Evolutionary conservation across 1,140 invertebrate species (phyloP), one percentile per base, ranked within the genome.

Genomic region (Agraylea sexmaculata): DNA sequence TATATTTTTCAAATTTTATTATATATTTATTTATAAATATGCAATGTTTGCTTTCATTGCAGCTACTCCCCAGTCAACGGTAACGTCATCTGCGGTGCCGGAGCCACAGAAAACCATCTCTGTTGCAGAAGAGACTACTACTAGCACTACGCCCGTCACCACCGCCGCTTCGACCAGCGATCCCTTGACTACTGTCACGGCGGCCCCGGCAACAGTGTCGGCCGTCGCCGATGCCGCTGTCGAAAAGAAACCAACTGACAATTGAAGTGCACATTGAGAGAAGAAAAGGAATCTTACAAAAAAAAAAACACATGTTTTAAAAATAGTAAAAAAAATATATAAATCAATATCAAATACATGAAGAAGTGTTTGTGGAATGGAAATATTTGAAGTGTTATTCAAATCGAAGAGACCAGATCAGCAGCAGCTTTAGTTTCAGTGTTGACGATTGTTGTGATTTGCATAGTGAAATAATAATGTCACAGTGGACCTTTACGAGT

Each of bases 221-320:
- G 37, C 50, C 32, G 51, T 55, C 23, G 57, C 57, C 19, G 51
- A 53, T 18, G 57, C 60, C 46, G 50, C 59, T 28, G 60, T 60
- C 49, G 57, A 57, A 57, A 44, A 49, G 40, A 30, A 34, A 40
- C 28, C 34, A 42, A 37, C 35, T 33, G 1, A 41, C 33, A 27
- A 41, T 34, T 34, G 13, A 30, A 18, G 39, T 34, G 17, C 34
- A 16, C 33, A n/a, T 19, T 19, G 15, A 31, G 15, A 11, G 7
- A 11, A 8, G 15, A 31, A 7, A 31, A 25, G 6, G 23, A 25
- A 7, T 25, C n/a, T 2, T 20, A 15, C 15, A n/a, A 3, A 35
- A 4, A 30, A 30, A 30, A 30, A 30, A 15, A 17, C 11, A 8
- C 8, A 17, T 7, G 16, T 32, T n/a, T 3, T 32, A 32, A 17